phyloP scores from a whole-genome alignment of 1,140 invertebrate species.

The Drosophila jambulina region DNA sequence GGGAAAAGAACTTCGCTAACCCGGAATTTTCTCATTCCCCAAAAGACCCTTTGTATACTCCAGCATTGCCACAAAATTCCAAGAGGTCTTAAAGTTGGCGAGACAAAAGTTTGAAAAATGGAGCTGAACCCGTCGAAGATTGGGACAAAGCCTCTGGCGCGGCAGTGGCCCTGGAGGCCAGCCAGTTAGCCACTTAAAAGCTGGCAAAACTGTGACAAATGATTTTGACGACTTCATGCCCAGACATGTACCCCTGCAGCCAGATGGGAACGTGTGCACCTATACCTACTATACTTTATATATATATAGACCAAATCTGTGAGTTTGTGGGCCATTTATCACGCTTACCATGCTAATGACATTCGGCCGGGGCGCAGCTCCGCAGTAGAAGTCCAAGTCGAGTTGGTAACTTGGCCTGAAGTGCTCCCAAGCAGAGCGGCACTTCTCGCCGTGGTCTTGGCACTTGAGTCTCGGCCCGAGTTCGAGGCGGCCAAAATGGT shows the following conservation, averaged over 20 bases:
- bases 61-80: constrained; percentile 18
- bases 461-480: constrained; percentile 27
- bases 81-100: constrained; percentile 32
- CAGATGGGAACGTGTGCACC: constrained; percentile 24
- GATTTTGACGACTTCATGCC: constrained; percentile 78
- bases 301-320: constrained; percentile 44
- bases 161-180: constrained; percentile 36
- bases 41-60: not conserved
- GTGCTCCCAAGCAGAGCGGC: constrained; percentile 46
- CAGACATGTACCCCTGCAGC: constrained; percentile 35
- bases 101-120: constrained; percentile 58
- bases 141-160: constrained; percentile 38
- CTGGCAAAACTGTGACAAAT: constrained; percentile 81
- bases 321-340: constrained; percentile 75
- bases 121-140: constrained; percentile 35
- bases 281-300: constrained; percentile 30
- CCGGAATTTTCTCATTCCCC: not conserved
- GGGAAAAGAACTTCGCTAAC: not conserved
- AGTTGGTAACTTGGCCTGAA: constrained; percentile 31
- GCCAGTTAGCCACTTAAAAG: constrained; percentile 45
- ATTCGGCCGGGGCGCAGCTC: constrained; percentile 56
- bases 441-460: constrained; percentile 50
- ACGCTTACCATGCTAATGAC: constrained; percentile 82
- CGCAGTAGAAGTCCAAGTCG: constrained; percentile 27
- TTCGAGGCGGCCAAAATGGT: constrained; percentile 37